Evolutionary conservation across 2,888 invertebrate genomes (phyloP).

Genomic region (Drosophila stalkeri): DNA sequence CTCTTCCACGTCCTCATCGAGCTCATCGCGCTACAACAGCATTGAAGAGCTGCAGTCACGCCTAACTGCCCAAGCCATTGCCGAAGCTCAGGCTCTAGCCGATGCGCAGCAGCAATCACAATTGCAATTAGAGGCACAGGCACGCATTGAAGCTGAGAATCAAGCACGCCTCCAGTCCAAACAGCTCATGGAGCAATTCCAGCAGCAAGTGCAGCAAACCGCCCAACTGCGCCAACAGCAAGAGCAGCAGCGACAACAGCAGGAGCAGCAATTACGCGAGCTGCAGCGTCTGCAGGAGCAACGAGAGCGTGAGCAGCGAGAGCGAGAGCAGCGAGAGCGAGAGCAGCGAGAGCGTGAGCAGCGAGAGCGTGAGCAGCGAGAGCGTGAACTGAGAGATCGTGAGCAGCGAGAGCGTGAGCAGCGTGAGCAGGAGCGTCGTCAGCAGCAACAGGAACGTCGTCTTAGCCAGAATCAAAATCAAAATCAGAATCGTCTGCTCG

Average conservation of each 20-base stretch:
- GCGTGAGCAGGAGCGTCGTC: conserved; percentile 39
- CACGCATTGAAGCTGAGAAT: conserved; percentile 87
- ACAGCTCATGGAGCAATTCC: conserved; percentile 83
- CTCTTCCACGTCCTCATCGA: conserved; percentile 26
- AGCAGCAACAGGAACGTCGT: conserved; percentile 60
- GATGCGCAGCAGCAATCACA: conserved; percentile 78
- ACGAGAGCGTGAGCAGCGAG: conserved; percentile 49
- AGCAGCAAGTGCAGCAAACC: conserved; percentile 82
- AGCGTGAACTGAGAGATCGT: not conserved
- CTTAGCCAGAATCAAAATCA: conserved; percentile 47
- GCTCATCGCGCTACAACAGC: conserved; percentile 73
- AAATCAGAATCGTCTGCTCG: conserved; percentile 78
- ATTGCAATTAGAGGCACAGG: conserved; percentile 86
- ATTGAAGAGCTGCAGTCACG: conserved; percentile 79
- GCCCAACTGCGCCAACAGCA: conserved; percentile 75
- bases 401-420: conserved; percentile 52
- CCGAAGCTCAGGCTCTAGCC: conserved; percentile 81
- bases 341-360: conserved; percentile 43
- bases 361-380: conserved; percentile 51
- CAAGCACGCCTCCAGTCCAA: conserved; percentile 85
- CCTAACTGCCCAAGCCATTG: conserved; percentile 81
- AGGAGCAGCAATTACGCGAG: conserved; percentile 69
- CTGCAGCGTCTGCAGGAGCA: conserved; percentile 76
- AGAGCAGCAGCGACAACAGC: conserved; percentile 66
- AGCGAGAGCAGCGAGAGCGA: conserved; percentile 31